Percentiles rank a stretch among this genome's conserved stretches.
phyloP scores from a whole-genome alignment of 2,888 invertebrate genomes.

The Harpalus rubripes region DNA sequence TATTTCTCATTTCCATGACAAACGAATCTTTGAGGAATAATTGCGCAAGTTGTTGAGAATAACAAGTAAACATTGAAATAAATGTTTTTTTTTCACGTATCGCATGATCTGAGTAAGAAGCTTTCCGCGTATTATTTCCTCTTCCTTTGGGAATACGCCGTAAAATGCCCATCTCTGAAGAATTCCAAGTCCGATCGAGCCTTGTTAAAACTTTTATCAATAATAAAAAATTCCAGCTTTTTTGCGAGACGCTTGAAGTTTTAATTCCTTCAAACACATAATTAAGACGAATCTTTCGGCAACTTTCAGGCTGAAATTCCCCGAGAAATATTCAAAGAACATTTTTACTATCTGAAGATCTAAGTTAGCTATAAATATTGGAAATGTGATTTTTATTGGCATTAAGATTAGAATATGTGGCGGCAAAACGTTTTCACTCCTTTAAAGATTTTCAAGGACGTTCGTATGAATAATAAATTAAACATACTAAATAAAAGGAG shows the following conservation, averaged over 20 bases:
- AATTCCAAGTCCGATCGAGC: constrained; percentile 41
- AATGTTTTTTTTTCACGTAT: not conserved
- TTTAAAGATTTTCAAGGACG: not conserved
- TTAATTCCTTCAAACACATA: constrained; percentile 51
- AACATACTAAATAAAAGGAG: not conserved
- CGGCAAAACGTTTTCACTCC: not conserved
- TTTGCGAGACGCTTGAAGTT: constrained; percentile 43
- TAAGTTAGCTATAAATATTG: constrained; percentile 3
- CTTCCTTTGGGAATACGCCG: constrained; percentile 15
- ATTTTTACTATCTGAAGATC: constrained; percentile 27
- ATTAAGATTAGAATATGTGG: not conserved
- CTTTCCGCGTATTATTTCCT: constrained; percentile 16
- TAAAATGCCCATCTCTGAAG: constrained; percentile 40
- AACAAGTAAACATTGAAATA: not conserved
- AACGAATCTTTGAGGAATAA: not conserved
- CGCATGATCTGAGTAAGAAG: constrained; percentile 34
- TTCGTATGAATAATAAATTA: not conserved
- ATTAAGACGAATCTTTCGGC: constrained; percentile 50
- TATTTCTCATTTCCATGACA: not conserved
- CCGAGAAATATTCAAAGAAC: constrained; percentile 1
- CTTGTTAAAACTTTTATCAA: constrained; percentile 54
- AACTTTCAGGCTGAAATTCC: constrained; percentile 23
- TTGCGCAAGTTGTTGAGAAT: not conserved
- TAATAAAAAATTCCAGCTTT: constrained; percentile 53
- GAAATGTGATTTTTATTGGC: constrained; percentile 3